Percentiles rank a stretch among this genome's conserved stretches.
These are phyloP conservation scores for Euglossa dilemma DNA, from an alignment of 1,140 invertebrate genomes.

Conservation along the genomic window DNA sequence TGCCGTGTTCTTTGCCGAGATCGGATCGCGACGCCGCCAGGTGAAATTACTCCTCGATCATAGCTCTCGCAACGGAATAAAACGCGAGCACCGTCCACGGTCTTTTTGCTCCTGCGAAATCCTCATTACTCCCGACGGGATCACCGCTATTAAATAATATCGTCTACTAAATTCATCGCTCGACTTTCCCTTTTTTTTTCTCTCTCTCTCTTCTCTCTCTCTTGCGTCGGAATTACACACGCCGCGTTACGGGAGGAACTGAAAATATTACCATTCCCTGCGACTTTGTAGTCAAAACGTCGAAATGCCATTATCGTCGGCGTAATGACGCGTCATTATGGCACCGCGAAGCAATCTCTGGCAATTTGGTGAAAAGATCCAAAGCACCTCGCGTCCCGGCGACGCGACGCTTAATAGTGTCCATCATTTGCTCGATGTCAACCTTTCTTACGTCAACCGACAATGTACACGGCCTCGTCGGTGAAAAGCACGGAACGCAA, in stretches of 20 bases:
- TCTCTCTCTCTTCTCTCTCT: background rate
- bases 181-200: too few species aligned
- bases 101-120: too few species aligned
- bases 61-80: too few species aligned
- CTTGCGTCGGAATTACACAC: too few species aligned
- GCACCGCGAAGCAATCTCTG: background rate
- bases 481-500: background rate
- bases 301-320: background rate
- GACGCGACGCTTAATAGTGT: background rate
- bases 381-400: background rate
- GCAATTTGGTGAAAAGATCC: background rate
- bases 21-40: background rate
- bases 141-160: too few species aligned
- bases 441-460: background rate
- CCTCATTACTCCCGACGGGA: too few species aligned
- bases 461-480: background rate
- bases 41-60: too few species aligned
- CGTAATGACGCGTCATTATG: background rate
- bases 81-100: too few species aligned
- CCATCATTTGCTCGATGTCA: constrained; percentile 3
- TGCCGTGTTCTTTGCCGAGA: background rate
- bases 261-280: background rate
- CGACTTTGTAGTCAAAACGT: background rate
- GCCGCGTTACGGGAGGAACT: background rate
- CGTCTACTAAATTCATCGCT: too few species aligned